Evolutionary conservation across 2,888 invertebrate genomes (phyloP), one percentile per base, ranked within the genome.

Genomic region (Spodoptera picta): DNA sequence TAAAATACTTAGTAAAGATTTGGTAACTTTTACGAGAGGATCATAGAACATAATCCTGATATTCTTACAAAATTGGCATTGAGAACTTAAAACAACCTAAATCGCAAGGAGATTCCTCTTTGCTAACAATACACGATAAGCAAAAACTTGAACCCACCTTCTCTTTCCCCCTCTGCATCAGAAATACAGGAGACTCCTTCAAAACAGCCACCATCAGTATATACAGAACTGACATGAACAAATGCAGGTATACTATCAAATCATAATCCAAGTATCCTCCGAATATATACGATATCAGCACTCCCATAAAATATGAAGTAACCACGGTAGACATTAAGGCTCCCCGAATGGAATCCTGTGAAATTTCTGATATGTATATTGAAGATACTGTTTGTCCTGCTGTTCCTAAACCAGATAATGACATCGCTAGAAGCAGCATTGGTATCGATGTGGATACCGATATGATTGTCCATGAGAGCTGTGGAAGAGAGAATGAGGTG

Each of bases 171-270:
- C 75, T 81, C 60, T 89, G 85, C 60, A 92, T 47, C 64, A 92
- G 65, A 65, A 84, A 92, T 2, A 91, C 90, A 0, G 92, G 92
- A 0, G 92, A 92, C 24, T 92, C 92, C 55, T 90, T 88, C 58
- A 92, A 53, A 2, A 87, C 24, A 2, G 77, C 68, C 58, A 92
- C 44, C 69, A 88, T 43, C 0, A 87, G 4, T 0, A 92, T 82
- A 70, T 90, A 91, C 5, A 88, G n/a, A 0, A 91, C 66, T 0
- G 91, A 88, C 45, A 91, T 56, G 0, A 79, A 57, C 49, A 92
- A 52, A 73, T 90, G 87, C 0, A 83, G 73, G 52, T 89, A 91
- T 0, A 89, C 63, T 0, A 92, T 86, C 46, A 87, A 81, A 0
- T 83, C 67, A 62, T 91, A 92, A 0, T 76, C 64, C 47, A 92